Evolutionary conservation across 2,113 vertebrate species (phyloP).

Genomic region (Cololabis saira): DNA sequence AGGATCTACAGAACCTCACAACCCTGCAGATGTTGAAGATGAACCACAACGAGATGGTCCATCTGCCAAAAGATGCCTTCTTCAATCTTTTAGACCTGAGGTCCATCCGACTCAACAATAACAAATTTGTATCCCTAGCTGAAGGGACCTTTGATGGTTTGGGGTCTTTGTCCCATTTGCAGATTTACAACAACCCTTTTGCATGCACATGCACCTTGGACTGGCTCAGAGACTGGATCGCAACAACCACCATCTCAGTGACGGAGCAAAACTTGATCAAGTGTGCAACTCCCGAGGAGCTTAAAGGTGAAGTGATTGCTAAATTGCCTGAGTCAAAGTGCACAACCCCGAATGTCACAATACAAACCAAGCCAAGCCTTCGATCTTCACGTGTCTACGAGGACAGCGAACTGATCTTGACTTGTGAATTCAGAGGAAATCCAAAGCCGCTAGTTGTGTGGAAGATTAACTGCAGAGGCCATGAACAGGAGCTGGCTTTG

Average conservation of each 20-base stretch:
- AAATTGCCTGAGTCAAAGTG: conserved; percentile 83
- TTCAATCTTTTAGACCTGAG: conserved; percentile 86
- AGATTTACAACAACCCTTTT: conserved; percentile 92
- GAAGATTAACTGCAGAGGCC: conserved; percentile 83
- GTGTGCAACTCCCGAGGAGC: conserved; percentile 84
- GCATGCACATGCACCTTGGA: conserved; percentile 87
- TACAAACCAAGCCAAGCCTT: conserved; percentile 76
- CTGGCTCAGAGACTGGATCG: conserved; percentile 93
- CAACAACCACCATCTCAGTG: conserved; percentile 83
- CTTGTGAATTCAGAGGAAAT: conserved; percentile 85
- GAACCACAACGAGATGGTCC: conserved; percentile 91
- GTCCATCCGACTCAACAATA: conserved; percentile 94
- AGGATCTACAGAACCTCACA: conserved; percentile 89
- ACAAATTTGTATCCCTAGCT: conserved; percentile 84
- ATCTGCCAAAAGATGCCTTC: conserved; percentile 87
- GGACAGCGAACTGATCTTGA: conserved; percentile 80
- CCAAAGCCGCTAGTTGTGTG: conserved; percentile 87
- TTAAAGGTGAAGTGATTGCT: conserved; percentile 81
- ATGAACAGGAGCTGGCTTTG: conserved; percentile 77
- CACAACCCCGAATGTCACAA: conserved; percentile 74
- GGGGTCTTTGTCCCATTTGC: conserved; percentile 88
- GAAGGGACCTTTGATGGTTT: conserved; percentile 91
- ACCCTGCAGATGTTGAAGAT: conserved; percentile 92
- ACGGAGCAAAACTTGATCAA: conserved; percentile 83
- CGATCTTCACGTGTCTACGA: conserved; percentile 77